A percentile compares a stretch with the other conserved stretches of the same genome.
Conservation (phyloP, 1,140 invertebrate species). For the Drosophila rhopaloa region DNA sequence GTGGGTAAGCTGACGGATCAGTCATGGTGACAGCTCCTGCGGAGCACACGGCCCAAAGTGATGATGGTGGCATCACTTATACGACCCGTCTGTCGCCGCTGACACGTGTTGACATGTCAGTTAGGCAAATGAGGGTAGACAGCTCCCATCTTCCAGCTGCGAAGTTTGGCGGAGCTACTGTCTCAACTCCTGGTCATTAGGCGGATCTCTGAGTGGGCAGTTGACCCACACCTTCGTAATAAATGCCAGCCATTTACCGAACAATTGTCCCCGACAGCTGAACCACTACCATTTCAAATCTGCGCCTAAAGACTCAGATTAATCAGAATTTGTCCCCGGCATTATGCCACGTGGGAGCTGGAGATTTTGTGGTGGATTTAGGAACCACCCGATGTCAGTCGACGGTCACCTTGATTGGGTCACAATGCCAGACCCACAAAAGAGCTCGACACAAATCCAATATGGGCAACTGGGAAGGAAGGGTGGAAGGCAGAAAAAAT, state of each 20-base stretch:
- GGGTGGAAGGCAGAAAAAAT: conserved; percentile 29
- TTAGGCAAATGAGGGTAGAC: conserved; percentile 79
- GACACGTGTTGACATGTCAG: conserved; percentile 76
- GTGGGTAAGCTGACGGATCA: conserved; percentile 54
- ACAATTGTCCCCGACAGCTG: conserved; percentile 61
- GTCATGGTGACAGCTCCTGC: conserved; percentile 58
- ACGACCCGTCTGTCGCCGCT: conserved; percentile 20
- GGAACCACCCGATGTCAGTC: conserved; percentile 11
- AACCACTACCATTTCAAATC: conserved; percentile 47
- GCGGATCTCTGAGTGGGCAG: conserved; percentile 10
- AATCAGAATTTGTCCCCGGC: conserved; percentile 64
- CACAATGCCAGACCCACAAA: conserved; percentile 43
- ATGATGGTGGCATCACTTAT: conserved; percentile 38
- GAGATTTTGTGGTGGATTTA: conserved; percentile 45
- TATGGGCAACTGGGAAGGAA: background rate
- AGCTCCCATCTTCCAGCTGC: conserved; percentile 22
- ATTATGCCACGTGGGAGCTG: conserved; percentile 13
- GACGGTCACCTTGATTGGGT: conserved; percentile 47
- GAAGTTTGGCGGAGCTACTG: conserved; percentile 12
- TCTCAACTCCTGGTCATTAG: conserved; percentile 48
- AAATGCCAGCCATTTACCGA: conserved; percentile 65
- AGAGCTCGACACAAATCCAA: conserved; percentile 17
- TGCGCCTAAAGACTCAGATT: conserved; percentile 46
- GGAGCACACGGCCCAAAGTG: conserved; percentile 35
- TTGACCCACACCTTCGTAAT: conserved; percentile 32